phyloP scores from a whole-genome alignment of 2,888 invertebrate species.

The Temnothorax unifasciatus region DNA sequence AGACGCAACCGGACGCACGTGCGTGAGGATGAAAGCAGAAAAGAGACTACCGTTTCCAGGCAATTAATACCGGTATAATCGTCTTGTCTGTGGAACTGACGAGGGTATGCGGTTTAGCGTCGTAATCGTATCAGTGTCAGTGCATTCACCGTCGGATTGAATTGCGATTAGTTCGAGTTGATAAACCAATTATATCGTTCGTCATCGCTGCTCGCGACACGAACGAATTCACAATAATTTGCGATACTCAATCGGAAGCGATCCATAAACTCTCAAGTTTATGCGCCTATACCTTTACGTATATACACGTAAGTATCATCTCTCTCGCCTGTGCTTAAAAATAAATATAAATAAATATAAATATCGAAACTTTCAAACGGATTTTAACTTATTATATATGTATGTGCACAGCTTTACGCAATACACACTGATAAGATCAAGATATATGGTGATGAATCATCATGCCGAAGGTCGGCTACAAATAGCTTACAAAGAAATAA shows the following conservation, averaged over 20 bases:
- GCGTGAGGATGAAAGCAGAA: conserved; percentile 32
- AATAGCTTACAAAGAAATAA: not conserved
- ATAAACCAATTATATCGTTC: conserved; percentile 47
- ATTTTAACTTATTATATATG: not conserved
- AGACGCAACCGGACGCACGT: conserved; percentile 11
- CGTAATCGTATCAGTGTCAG: conserved; percentile 47
- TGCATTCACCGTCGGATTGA: conserved; percentile 40
- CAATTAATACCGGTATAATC: conserved; percentile 60
- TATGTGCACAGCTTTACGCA: not conserved
- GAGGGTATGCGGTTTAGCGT: conserved; percentile 46
- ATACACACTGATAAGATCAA: not conserved
- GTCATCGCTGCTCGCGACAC: not conserved
- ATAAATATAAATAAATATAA: not conserved
- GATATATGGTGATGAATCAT: not conserved
- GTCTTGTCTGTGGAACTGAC: conserved; percentile 61
- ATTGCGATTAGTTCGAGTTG: conserved; percentile 40
- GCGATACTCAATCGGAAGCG: not conserved
- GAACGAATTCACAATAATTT: not conserved
- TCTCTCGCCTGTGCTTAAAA: not conserved
- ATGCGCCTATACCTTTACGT: not conserved
- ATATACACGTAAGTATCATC: no score
- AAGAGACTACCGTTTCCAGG: conserved; percentile 36
- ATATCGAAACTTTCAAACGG: not conserved
- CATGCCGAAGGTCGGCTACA: not conserved
- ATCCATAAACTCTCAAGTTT: not conserved